Conservation (phyloP, 2,113 vertebrate species). For the Alectura lathami region DNA sequence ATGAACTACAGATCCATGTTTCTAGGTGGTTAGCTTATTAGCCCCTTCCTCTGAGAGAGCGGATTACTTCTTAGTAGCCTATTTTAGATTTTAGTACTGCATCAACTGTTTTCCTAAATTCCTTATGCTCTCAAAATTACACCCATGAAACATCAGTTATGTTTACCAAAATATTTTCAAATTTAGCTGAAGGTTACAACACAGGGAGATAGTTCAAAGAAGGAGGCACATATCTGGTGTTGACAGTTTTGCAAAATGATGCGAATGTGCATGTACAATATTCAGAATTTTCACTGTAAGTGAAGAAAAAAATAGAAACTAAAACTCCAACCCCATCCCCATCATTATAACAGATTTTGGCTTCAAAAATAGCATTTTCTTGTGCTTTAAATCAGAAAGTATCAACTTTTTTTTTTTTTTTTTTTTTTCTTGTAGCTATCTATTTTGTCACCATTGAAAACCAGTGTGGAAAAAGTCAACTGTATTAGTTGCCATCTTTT, state of each 20-base stretch:
- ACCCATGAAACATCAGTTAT: constrained; percentile 52
- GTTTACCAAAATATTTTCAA: constrained; percentile 67
- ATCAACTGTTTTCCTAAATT: constrained; percentile 56
- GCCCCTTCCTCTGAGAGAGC: not conserved
- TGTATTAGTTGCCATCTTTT: not conserved
- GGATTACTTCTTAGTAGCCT: not conserved
- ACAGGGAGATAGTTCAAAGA: constrained; percentile 33
- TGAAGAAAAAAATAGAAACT: not conserved
- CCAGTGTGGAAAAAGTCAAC: not conserved
- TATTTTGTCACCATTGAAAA: not conserved
- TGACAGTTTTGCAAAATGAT: constrained; percentile 55
- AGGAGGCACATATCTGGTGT: constrained; percentile 22
- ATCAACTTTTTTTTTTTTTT: constrained; percentile 36
- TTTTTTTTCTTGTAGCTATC: not conserved
- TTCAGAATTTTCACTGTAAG: constrained; percentile 27
- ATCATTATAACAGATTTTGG: constrained; percentile 41
- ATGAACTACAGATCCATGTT: not conserved
- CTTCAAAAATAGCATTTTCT: constrained; percentile 51
- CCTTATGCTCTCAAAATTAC: constrained; percentile 50
- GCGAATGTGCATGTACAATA: not conserved
- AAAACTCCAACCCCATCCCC: not conserved
- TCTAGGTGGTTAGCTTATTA: not conserved
- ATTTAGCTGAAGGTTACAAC: constrained; percentile 45
- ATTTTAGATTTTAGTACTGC: constrained; percentile 25
- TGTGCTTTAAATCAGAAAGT: not conserved